Evolutionary conservation across 2,113 vertebrate species (phyloP), one percentile per base, ranked within the genome.

Genomic region (Tapirus terrestris): DNA sequence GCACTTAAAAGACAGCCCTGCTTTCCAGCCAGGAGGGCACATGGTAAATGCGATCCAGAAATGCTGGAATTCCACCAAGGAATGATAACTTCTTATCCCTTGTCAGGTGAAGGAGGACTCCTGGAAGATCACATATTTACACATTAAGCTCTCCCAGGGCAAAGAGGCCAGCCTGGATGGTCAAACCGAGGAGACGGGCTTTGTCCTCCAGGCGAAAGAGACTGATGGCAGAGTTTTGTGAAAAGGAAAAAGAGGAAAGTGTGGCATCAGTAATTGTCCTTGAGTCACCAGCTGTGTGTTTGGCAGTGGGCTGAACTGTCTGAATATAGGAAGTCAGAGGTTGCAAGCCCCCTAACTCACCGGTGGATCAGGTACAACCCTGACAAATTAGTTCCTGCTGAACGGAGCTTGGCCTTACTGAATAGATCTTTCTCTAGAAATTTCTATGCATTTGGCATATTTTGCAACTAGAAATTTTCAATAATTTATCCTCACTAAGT

Each of bases 101-200:
- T 29, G 18, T 27, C 33, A 4, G 23, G n/a, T 25, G 27, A 70
- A 23, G 53, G 25, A 21, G 72, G 39, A 36, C 51, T 68, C 13
- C 43, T 18, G 36, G 63, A 33, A 31, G 14, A 33, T 5, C 11
- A n/a, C 16, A 43, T 13, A 39, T 65, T 63, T 18, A 25, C 43
- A 31, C 10, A 8, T 5, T 8, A 39, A 18, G 23, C 14, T 43
- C 51, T 33, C n/a, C 36, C 0, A 8, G 1, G n/a, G 39, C 16
- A 16, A n/a, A 65, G 36, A 83, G 10, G 8, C 9, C 1, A 6
- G 1, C 43, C 13, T 9, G 20, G 76, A 33, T 11, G 2, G n/a
- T 80, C 43, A 56, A 53, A 56, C 43, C 29, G 29, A 53, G 60
- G 31, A 95, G 23, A 18, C 20, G 68, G 17, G 61, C 13, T 53